phyloP scores from a whole-genome alignment of 2,888 invertebrate genomes.

The Amiota mariae region DNA sequence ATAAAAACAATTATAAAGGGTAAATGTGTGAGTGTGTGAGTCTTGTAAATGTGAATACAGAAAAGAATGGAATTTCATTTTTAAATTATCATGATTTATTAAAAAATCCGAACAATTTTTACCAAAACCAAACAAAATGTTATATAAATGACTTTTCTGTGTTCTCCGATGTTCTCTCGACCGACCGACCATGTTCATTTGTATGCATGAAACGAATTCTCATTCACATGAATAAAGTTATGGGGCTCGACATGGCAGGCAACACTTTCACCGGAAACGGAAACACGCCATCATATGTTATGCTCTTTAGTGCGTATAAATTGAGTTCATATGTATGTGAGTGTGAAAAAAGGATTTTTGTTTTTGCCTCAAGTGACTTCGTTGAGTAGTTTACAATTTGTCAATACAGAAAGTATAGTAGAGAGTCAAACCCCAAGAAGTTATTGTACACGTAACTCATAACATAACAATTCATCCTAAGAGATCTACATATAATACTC shows the following conservation, averaged over 20 bases:
- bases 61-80: slow-evolving; percentile 47
- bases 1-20: not conserved
- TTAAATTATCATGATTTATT: slow-evolving; percentile 54
- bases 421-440: not conserved
- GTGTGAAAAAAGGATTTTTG: too few relatives aligned
- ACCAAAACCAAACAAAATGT: not conserved
- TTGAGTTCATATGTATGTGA: slow-evolving; percentile 21
- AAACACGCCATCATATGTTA: slow-evolving; percentile 28
- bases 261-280: slow-evolving; percentile 32
- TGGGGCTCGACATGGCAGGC: slow-evolving; percentile 37
- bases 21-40: slow-evolving; percentile 5
- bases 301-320: slow-evolving; percentile 16
- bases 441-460: too few relatives aligned
- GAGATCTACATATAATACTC: too few relatives aligned
- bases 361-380: slow-evolving; percentile 63
- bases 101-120: slow-evolving; percentile 35
- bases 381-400: slow-evolving; percentile 62
- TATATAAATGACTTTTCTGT: too few relatives aligned
- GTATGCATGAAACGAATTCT: slow-evolving; percentile 52
- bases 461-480: too few relatives aligned
- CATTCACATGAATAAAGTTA: slow-evolving; percentile 51
- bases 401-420: not conserved
- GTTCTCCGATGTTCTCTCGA: too few relatives aligned
- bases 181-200: slow-evolving; percentile 43
- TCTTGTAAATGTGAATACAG: not conserved